These are phyloP conservation scores for Delia radicum DNA, from an alignment of 1,140 invertebrate genomes.

Conservation along the genomic window DNA sequence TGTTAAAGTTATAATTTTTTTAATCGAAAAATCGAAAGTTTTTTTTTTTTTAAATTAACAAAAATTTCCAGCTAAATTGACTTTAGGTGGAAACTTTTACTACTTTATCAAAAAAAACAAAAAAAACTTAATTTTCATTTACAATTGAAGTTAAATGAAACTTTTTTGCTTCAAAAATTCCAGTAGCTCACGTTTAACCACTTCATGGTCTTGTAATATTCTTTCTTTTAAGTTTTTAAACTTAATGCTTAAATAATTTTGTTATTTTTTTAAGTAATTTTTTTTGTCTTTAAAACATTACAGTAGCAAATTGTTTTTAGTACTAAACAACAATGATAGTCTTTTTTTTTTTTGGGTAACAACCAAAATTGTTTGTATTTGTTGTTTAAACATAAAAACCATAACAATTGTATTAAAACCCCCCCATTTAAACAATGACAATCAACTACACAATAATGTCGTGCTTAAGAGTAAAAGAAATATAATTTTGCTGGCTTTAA, in stretches of 20 bases:
- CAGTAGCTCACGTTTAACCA: conserved; percentile 20
- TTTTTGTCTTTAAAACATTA: conserved; percentile 3
- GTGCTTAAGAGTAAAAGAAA: background rate
- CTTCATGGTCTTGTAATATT: conserved; percentile 22
- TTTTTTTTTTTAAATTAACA: too few relatives aligned
- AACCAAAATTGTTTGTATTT: background rate
- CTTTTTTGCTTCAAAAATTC: background rate
- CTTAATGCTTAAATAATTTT: conserved; percentile 2
- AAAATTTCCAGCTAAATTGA: too few relatives aligned
- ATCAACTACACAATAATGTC: conserved; percentile 20
- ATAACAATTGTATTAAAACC: conserved; percentile 19
- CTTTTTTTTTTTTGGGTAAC: background rate
- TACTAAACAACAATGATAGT: conserved; percentile 3
- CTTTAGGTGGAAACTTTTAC: too few relatives aligned
- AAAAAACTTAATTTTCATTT: background rate
- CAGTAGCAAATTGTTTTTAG: conserved; percentile 19
- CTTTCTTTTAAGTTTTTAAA: background rate
- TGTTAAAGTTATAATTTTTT: too few relatives aligned
- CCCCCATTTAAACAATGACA: conserved; percentile 8
- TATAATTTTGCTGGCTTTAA: background rate
- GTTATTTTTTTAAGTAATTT: background rate
- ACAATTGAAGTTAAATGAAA: background rate
- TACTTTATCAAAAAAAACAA: too few relatives aligned
- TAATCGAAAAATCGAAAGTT: too few relatives aligned
- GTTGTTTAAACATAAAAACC: conserved; percentile 12